Percentiles rank a stretch among this genome's conserved stretches.
These are phyloP conservation scores for Xenopus borealis DNA, from an alignment of 2,113 vertebrate species.

Conservation along the genomic window DNA sequence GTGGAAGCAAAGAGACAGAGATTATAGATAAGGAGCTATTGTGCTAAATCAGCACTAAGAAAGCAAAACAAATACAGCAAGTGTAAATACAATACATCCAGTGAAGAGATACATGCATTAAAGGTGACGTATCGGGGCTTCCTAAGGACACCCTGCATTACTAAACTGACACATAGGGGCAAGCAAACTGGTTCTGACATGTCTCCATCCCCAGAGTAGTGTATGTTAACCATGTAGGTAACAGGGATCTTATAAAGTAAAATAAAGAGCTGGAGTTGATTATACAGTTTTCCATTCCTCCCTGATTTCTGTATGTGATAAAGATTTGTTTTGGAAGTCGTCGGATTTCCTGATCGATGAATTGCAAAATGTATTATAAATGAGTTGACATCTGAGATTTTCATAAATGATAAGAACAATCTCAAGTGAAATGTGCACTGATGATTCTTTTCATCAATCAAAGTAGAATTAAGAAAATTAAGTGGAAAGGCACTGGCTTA, in stretches of 20 bases:
- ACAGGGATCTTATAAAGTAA: neutral
- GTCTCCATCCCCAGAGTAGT: neutral
- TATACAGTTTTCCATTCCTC: neutral
- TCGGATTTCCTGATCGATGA: slow-evolving; percentile 34
- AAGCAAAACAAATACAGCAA: slow-evolving; percentile 49
- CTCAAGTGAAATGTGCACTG: slow-evolving; percentile 23
- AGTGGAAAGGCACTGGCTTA: neutral
- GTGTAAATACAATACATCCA: slow-evolving; percentile 52
- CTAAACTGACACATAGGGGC: slow-evolving; percentile 49
- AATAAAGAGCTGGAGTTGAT: no score
- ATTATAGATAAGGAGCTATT: slow-evolving; percentile 40
- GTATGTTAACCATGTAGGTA: neutral
- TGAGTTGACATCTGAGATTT: slow-evolving; percentile 38
- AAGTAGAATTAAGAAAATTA: slow-evolving; percentile 1
- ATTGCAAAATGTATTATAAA: slow-evolving; percentile 39
- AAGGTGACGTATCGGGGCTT: slow-evolving; percentile 61
- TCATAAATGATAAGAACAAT: slow-evolving; percentile 43
- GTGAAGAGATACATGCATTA: slow-evolving; percentile 54
- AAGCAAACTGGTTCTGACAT: slow-evolving; percentile 51
- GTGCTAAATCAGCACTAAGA: slow-evolving; percentile 53
- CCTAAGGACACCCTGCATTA: slow-evolving; percentile 49
- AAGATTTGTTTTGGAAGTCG: neutral
- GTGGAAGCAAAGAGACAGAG: slow-evolving; percentile 19
- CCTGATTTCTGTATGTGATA: neutral
- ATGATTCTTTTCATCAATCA: slow-evolving; percentile 18